Percentiles rank a stretch among this genome's conserved stretches.
Evolutionary conservation across 2,888 invertebrate genomes (phyloP).

Genomic region (Selenia dentaria): DNA sequence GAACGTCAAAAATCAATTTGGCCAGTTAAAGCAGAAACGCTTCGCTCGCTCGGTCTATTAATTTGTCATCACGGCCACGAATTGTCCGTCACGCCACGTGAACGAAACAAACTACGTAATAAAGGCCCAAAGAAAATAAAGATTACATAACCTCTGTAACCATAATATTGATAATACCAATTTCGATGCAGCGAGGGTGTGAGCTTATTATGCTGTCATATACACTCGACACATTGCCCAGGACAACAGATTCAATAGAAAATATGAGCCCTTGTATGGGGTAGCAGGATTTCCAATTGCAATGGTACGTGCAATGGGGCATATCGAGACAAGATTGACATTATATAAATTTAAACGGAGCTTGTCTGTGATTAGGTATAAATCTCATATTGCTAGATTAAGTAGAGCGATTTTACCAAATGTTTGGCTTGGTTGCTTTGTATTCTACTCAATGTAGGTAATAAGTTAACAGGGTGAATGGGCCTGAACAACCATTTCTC

Average conservation of each 20-base stretch:
- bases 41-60: no score
- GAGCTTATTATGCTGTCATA: constrained; percentile 78
- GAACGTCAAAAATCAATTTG: no score
- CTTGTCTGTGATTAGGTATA: constrained; percentile 10
- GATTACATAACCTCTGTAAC: constrained; percentile 47
- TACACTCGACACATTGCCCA: constrained; percentile 61
- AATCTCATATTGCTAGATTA: no score
- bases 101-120: no score
- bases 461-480: no score
- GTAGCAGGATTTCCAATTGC: constrained; percentile 20
- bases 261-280: constrained; percentile 29
- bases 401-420: no score
- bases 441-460: no score
- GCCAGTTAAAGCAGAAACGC: no score
- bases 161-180: constrained; percentile 65
- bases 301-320: constrained; percentile 7
- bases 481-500: no score
- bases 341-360: constrained; percentile 5
- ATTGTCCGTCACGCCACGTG: no score
- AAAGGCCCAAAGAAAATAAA: constrained; percentile 29
- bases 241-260: constrained; percentile 33
- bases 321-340: constrained; percentile 6
- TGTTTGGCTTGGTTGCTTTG: no score
- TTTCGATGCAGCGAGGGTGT: constrained; percentile 65
- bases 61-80: no score